Evolutionary conservation across 2,888 invertebrate genomes (phyloP), one percentile per base, ranked within the genome.

Genomic region (Athetis lepigone): DNA sequence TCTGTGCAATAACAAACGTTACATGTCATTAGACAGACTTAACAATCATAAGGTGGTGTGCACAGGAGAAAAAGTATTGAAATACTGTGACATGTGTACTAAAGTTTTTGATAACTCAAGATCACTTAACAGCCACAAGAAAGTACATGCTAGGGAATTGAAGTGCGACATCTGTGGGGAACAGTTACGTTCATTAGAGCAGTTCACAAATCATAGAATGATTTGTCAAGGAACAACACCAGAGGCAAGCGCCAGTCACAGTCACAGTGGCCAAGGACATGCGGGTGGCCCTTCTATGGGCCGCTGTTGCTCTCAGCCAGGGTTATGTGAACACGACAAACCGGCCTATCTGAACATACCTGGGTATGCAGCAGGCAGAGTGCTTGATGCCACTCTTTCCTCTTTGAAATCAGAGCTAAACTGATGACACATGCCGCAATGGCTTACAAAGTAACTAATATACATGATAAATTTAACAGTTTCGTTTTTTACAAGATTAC

Each of bases 101-200:
- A 95, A 95, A 86, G 95, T 95, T 37, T 95, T 95, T 89, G 95
- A 95, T 78, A 95, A 95, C 82, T 95, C 95, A 55, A 90, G 95
- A 81, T 95, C 95, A 39, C 85, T 95, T 40, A 95, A 95, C 81
- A 95, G 95, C 83, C 95, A 95, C 87, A 95, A 94, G 79, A 95
- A 95, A 82, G 95, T 95, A 64, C 95, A 95, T 88, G 95, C 95
- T 51, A 90, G 95, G 79, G 95, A 95, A 84, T 84, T 95, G 51
- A 95, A 95, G 75, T 95, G 95, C 88, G 95, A 95, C 57, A 89
- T 86, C 65, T 95, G 95, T 87, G 95, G 95, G 43, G 95, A 95
- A 82, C 95, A 95, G 83, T 88, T 94, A 61, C 92, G 95, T 68
- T 93, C 95, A 58, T 87, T 95, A 77, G 95, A 95, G 84, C 95